A percentile compares a stretch with the other conserved stretches of the same genome.
These are phyloP conservation scores for Venustoraphidia nigricollis DNA, from an alignment of 2,888 invertebrate species.

Conservation along the genomic window DNA sequence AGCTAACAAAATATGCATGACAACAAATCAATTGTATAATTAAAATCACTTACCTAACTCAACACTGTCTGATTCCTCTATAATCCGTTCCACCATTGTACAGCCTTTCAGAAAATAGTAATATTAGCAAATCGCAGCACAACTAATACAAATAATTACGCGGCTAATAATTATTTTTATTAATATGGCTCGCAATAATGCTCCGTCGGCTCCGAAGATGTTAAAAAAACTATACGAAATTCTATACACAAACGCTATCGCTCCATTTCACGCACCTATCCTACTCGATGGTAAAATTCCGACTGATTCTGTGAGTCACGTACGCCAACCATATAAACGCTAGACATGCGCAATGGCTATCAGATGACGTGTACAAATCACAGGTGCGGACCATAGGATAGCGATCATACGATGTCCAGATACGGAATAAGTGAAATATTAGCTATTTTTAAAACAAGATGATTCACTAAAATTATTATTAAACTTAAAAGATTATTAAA, in stretches of 20 bases:
- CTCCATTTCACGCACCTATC: slow-evolving; percentile 21
- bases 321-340: background rate
- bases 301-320: slow-evolving; percentile 18
- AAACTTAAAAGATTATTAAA: too few species aligned
- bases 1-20: too few species aligned
- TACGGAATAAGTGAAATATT: too few species aligned
- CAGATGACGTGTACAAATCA: too few species aligned
- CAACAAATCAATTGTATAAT: too few species aligned
- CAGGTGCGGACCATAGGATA: too few species aligned
- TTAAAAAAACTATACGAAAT: background rate
- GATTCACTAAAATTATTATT: too few species aligned
- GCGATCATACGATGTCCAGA: too few species aligned
- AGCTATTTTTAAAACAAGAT: too few species aligned
- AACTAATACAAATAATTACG: slow-evolving; percentile 1
- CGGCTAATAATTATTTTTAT: background rate
- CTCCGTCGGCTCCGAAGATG: background rate
- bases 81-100: slow-evolving; percentile 49
- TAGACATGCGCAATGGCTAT: too few species aligned
- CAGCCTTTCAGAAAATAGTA: too few species aligned
- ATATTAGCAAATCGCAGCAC: too few species aligned
- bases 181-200: background rate
- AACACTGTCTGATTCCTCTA: slow-evolving; percentile 40
- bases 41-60: slow-evolving; percentile 1
- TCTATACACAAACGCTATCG: slow-evolving; percentile 19
- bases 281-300: slow-evolving; percentile 27